phyloP scores from a whole-genome alignment of 53 echinoderm and acorn worm species.

The Luidia sarsii region DNA sequence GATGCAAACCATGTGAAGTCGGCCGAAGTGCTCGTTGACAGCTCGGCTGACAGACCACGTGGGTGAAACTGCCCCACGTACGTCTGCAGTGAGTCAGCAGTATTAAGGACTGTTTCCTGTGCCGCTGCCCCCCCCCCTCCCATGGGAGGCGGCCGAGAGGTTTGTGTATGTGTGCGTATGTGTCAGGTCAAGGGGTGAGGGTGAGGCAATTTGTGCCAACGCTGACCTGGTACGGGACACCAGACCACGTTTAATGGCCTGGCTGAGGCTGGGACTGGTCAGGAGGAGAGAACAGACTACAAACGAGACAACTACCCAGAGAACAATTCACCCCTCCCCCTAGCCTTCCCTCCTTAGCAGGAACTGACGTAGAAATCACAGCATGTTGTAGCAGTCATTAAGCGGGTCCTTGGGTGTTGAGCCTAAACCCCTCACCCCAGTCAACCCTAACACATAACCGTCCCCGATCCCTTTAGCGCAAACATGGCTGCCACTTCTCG shows the following conservation, averaged over 20 bases:
- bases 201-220: slow-evolving; percentile 15
- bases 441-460: too few relatives aligned
- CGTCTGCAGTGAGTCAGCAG: slow-evolving; percentile 43
- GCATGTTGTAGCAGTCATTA: background rate
- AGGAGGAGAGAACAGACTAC: background rate
- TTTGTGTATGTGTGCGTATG: too few relatives aligned
- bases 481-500: slow-evolving; percentile 32
- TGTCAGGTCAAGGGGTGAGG: too few relatives aligned
- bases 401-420: background rate
- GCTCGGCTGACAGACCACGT: background rate
- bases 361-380: background rate
- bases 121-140: background rate
- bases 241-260: background rate
- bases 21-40: background rate
- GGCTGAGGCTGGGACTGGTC: background rate
- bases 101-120: slow-evolving; percentile 35
- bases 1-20: background rate
- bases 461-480: too few relatives aligned
- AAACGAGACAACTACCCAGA: background rate
- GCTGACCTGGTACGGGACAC: slow-evolving; percentile 44
- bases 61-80: background rate
- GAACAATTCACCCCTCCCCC: too few relatives aligned
- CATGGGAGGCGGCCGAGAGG: too few relatives aligned
- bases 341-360: too few relatives aligned
- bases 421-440: too few relatives aligned